Percentiles rank a stretch among this genome's conserved stretches.
Conservation (phyloP, 2,888 invertebrate species). For the Drosophila monieri region DNA sequence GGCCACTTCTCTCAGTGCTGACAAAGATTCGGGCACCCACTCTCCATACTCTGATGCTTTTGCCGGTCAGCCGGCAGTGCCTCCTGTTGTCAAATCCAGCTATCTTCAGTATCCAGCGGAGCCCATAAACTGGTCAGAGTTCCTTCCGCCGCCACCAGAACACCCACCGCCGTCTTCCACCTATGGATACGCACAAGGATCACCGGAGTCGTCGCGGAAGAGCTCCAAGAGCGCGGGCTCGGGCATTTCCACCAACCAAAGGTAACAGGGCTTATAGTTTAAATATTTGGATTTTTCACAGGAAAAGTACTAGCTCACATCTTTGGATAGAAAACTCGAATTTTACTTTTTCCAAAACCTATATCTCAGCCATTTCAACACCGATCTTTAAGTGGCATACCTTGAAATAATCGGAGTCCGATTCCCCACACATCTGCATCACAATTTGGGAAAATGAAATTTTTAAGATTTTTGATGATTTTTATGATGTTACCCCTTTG, state of each 20-base stretch:
- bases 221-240: constrained; percentile 84
- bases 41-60: constrained; percentile 83
- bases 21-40: constrained; percentile 84
- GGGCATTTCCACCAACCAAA: constrained; percentile 83
- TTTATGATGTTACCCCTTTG: too few species aligned
- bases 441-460: too few species aligned
- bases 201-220: constrained; percentile 83
- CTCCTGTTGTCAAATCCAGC: constrained; percentile 71
- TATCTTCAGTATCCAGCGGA: constrained; percentile 84
- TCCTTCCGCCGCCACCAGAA: constrained; percentile 86
- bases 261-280: constrained; percentile 68
- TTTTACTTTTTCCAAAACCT: too few species aligned
- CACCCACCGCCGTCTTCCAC: constrained; percentile 86
- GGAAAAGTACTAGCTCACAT: too few species aligned
- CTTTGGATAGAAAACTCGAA: too few species aligned
- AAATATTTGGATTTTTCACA: not conserved
- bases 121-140: constrained; percentile 86
- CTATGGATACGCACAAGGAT: constrained; percentile 82
- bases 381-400: too few species aligned
- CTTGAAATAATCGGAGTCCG: too few species aligned
- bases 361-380: too few species aligned
- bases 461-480: too few species aligned
- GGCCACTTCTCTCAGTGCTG: constrained; percentile 82
- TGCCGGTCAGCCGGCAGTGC: constrained; percentile 50
- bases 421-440: too few species aligned